These are phyloP conservation scores for Psilopsiagon aurifrons DNA, from an alignment of 2,113 vertebrate genomes.

Conservation along the genomic window DNA sequence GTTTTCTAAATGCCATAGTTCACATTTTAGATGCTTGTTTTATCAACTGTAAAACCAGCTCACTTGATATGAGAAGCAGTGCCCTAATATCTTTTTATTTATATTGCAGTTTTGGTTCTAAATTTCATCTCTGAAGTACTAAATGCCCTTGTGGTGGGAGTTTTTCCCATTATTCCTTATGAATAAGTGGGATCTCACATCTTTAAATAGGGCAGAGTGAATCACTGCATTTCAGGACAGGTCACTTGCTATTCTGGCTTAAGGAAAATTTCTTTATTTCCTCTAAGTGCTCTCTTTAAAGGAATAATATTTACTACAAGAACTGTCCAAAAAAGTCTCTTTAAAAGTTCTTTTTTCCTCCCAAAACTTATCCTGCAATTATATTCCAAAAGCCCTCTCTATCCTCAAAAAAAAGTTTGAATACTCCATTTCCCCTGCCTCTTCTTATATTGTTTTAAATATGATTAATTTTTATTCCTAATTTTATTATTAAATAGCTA, in stretches of 20 bases:
- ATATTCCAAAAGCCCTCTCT: not conserved
- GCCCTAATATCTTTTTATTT: not conserved
- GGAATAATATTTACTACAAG: not conserved
- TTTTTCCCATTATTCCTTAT: not conserved
- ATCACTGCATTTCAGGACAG: not conserved
- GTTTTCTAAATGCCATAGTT: not conserved
- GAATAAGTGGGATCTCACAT: not conserved
- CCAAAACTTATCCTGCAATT: not conserved
- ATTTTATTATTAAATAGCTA: not conserved
- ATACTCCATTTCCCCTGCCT: not conserved
- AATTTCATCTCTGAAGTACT: not conserved
- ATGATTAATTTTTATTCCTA: not conserved
- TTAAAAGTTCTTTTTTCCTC: not conserved
- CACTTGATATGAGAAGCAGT: not conserved
- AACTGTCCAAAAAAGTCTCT: not conserved
- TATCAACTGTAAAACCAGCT: not conserved
- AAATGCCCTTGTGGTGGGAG: not conserved
- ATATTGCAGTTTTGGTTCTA: not conserved
- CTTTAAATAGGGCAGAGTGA: not conserved
- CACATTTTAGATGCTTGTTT: not conserved
- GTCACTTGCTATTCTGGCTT: not conserved
- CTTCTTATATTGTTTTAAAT: not conserved
- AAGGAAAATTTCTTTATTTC: not conserved
- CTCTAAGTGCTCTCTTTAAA: not conserved
- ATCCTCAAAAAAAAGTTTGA: not conserved